Evolutionary conservation across 2,113 vertebrate genomes (phyloP), one percentile per base, ranked within the genome.

Genomic region (Kryptolebias marmoratus): DNA sequence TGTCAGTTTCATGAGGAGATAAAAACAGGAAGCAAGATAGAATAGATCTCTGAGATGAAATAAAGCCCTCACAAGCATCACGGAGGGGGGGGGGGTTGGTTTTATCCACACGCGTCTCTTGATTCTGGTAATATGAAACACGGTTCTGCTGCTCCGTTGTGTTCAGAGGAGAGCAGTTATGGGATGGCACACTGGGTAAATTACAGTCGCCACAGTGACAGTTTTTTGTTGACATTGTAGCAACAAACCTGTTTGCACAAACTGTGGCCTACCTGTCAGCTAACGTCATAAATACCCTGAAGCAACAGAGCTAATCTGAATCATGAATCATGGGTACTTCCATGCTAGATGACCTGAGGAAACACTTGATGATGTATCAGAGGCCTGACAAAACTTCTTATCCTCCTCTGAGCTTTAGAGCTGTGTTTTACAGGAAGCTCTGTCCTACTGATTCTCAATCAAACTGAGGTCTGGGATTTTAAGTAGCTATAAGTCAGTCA

Each of bases 21-120:
- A 84, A 90, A 91, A 91, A 92, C 90, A 90, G 87, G 90, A 93
- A 88, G 73, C 75, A 61, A 79, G 86, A 91, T 90, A 85, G 89
- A 90, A 87, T 75, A 78, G 78, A 87, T 82, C 73, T 87, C 63
- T 30, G 71, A 83, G 80, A 89, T 89, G 64, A 90, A 89, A 90
- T 85, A 75, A 87, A 86, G 73, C 64, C 68, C 76, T 64, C 3
- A 71, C 61, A 72, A 80, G 70, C 83, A 74, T 82, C 73, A 63
- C 60, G 67, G 61, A 44, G 44, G 61, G 64, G 60, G 58, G 50
- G 61, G 45, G 62, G 81, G 58, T 52, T 58, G 62, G 27, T 67
- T 84, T 80, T 66, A 74, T 75, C 77, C 70, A n/a, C 53, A 58
- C 54, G 57, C 50, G 57, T 36, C 59, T 83, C 71, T 83, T 85